Evolutionary conservation across 2,888 invertebrate species (phyloP), one percentile per base, ranked within the genome.

Genomic region (Lasius fuliginosus): DNA sequence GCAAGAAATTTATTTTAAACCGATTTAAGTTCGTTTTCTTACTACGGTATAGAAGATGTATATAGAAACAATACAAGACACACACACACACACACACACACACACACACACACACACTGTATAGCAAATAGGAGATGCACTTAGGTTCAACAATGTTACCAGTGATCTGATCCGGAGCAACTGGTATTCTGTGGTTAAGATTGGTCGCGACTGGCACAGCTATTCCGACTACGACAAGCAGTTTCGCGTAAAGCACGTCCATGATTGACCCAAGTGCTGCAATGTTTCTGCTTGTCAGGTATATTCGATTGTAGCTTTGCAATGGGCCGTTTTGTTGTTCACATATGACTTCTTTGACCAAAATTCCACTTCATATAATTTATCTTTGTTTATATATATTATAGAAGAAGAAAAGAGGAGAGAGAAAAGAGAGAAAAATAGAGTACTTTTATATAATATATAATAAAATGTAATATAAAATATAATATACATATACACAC

Each of bases 161-260:
- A 74, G 75, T 53, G 86, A 97, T 97, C 96, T 97, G 97, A 94
- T 98, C 98, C 93, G 97, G 97, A 83, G 96, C 96, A 46, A 96
- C 96, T 27, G 97, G 97, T 36, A 98, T 97, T 91, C 97, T 96
- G 69, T 96, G 96, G 4, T 98, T 97, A 86, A 98, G 97, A 74
- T 98, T 97, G 95, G 98, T 98, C 3, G 98, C 98, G 85, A 98
- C 96, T 3, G 98, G 98, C 92, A 99, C 97, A 23, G 98, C 98
- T 58, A 98, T 96, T 27, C 94, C 94, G 65, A 94, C 90, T 6
- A 98, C 97, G 18, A 98, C 97, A 84, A 99, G 95, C 18, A 98
- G 95, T 94, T 98, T 98, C 81, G 97, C 98, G 95, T 98, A 99
- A 42, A 98, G 96, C 3, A 97, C 93, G 86, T 94, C 94, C 75